A percentile compares a stretch with the other conserved stretches of the same genome.
Evolutionary conservation across 2,888 invertebrate species (phyloP).

Genomic region (Candidula unifasciata): DNA sequence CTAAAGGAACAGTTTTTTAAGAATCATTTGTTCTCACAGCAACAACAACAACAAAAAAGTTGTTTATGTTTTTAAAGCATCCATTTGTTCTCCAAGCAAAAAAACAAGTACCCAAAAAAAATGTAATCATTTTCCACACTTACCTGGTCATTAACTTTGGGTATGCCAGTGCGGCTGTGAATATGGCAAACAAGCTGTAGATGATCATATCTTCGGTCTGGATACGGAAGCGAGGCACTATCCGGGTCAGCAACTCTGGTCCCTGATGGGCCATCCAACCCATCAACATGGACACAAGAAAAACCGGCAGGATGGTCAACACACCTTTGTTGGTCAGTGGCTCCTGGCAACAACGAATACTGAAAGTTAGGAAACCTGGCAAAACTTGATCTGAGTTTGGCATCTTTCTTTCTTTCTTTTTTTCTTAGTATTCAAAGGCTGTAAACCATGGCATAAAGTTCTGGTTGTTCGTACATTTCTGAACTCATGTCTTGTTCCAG

Average conservation of each 20-base stretch:
- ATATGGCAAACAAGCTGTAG: slow-evolving; percentile 72
- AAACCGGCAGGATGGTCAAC: slow-evolving; percentile 70
- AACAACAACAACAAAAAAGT: no score
- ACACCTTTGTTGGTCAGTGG: slow-evolving; percentile 57
- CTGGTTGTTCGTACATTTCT: no score
- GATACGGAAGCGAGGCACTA: slow-evolving; percentile 69
- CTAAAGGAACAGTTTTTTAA: no score
- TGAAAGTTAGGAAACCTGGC: not conserved
- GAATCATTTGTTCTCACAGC: no score
- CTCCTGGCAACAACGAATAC: slow-evolving; percentile 34
- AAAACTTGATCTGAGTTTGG: no score
- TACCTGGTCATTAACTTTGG: slow-evolving; percentile 73
- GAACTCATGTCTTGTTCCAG: no score
- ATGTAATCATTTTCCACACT: not conserved
- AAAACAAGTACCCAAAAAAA: no score
- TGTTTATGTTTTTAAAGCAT: no score
- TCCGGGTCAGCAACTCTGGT: slow-evolving; percentile 74
- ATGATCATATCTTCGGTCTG: slow-evolving; percentile 70
- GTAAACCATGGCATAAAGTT: no score
- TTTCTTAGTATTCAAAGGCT: no score
- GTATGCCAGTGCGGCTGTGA: slow-evolving; percentile 70
- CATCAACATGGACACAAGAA: slow-evolving; percentile 80
- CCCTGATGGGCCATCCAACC: slow-evolving; percentile 80
- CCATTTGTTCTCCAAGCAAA: no score
- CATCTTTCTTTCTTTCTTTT: no score